Evolutionary conservation across 2,888 invertebrate genomes (phyloP).

Genomic region (Eledona agricola): DNA sequence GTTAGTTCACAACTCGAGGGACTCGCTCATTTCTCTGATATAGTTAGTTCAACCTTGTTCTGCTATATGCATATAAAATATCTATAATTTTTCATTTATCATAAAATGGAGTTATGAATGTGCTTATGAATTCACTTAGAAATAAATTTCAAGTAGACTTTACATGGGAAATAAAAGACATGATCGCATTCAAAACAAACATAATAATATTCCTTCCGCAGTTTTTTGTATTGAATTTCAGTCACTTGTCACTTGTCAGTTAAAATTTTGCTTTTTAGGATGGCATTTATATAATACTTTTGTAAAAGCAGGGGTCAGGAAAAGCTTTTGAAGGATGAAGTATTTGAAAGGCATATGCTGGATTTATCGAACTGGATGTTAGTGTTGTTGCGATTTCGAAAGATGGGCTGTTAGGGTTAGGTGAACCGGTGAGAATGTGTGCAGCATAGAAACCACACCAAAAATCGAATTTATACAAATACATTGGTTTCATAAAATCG

Average conservation of each 20-base stretch:
- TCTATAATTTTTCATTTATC: too few relatives aligned
- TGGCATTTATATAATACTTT: background rate
- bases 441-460: too few relatives aligned
- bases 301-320: background rate
- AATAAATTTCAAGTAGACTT: too few relatives aligned
- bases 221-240: background rate
- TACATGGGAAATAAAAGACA: too few relatives aligned
- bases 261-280: constrained; percentile 4
- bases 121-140: too few relatives aligned
- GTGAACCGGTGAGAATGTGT: too few relatives aligned
- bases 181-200: too few relatives aligned
- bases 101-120: too few relatives aligned
- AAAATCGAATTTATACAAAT: too few relatives aligned
- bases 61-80: too few relatives aligned
- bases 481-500: too few relatives aligned
- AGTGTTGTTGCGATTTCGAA: constrained; percentile 2
- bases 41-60: constrained; percentile 35
- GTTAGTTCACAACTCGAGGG: constrained; percentile 36
- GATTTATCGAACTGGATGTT: constrained; percentile 1
- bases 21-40: constrained; percentile 29
- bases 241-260: constrained; percentile 15
- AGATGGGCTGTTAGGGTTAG: background rate
- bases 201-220: too few relatives aligned
- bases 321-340: constrained; percentile 3
- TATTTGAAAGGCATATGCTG: background rate